Conservation (phyloP, 2,888 invertebrate species). For the Aquatica leii region DNA sequence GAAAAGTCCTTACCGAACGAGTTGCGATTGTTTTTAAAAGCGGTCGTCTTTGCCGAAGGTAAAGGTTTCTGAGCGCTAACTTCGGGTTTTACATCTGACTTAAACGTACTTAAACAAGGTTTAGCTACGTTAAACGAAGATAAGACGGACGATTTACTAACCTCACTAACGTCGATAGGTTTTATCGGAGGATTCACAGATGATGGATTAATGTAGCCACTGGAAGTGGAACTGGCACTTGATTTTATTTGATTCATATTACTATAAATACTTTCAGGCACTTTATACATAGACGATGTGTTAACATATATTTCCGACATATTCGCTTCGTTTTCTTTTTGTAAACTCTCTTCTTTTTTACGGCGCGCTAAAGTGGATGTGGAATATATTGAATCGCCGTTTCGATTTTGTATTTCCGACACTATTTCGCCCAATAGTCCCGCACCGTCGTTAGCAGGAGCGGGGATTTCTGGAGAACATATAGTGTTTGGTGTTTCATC, state of each 20-base stretch:
- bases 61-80: constrained; percentile 25
- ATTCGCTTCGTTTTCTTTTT: constrained; percentile 52
- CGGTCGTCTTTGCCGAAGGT: constrained; percentile 45
- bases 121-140: constrained; percentile 26
- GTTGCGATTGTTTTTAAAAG: constrained; percentile 38
- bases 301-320: constrained; percentile 68
- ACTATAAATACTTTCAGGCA: constrained; percentile 70
- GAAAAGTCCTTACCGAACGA: constrained; percentile 22
- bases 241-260: constrained; percentile 69
- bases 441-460: constrained; percentile 71
- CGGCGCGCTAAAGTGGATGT: constrained; percentile 75
- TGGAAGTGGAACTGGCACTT: constrained; percentile 70
- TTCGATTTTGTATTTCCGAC: constrained; percentile 84
- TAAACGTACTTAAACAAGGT: constrained; percentile 50
- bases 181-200: constrained; percentile 71
- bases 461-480: constrained; percentile 60
- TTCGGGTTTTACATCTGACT: constrained; percentile 47
- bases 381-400: constrained; percentile 88
- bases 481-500: constrained; percentile 73
- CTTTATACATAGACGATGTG: constrained; percentile 65
- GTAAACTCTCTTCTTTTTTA: constrained; percentile 62
- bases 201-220: constrained; percentile 77
- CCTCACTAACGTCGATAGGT: constrained; percentile 15
- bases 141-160: background rate
- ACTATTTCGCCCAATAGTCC: constrained; percentile 87